A percentile compares a stretch with the other conserved stretches of the same genome.
Conservation (phyloP, 2,888 invertebrate species). For the Orthonevra nobilis region DNA sequence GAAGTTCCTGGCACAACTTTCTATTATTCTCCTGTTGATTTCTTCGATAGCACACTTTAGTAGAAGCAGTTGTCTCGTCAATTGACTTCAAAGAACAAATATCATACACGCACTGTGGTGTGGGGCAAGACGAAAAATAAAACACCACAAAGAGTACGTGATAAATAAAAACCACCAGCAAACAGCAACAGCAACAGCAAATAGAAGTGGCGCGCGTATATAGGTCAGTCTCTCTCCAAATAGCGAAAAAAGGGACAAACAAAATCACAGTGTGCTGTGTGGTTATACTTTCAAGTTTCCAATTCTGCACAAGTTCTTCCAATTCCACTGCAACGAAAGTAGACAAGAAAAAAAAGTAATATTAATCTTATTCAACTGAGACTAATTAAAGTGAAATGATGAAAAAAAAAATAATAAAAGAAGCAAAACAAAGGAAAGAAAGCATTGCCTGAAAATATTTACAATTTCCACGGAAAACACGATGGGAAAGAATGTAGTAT, state of each 20-base stretch:
- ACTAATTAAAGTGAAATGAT: not conserved
- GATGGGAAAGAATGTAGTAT: no score
- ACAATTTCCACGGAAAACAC: slow-evolving; percentile 50
- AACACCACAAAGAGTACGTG: slow-evolving; percentile 40
- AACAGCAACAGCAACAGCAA: slow-evolving; percentile 23
- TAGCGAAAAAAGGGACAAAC: slow-evolving; percentile 50
- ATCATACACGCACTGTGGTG: slow-evolving; percentile 34
- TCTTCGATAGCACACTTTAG: slow-evolving; percentile 30
- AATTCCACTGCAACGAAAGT: slow-evolving; percentile 36
- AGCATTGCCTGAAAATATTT: slow-evolving; percentile 45
- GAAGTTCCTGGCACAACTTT: slow-evolving; percentile 22
- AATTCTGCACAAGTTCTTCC: not conserved
- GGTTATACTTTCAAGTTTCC: slow-evolving; percentile 6
- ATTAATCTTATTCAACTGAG: not conserved
- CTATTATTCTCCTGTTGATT: slow-evolving; percentile 56
- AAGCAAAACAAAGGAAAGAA: slow-evolving; percentile 31
- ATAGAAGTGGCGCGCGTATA: slow-evolving; percentile 56
- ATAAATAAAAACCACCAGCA: slow-evolving; percentile 46
- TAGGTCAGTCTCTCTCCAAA: slow-evolving; percentile 63
- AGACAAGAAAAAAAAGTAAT: slow-evolving; percentile 6
- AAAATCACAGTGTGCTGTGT: slow-evolving; percentile 28
- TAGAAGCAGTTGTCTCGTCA: slow-evolving; percentile 25
- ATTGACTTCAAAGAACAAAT: slow-evolving; percentile 33
- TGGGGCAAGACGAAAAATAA: slow-evolving; percentile 36
- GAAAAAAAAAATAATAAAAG: slow-evolving; percentile 1